Conservation (phyloP, 2,797 vertebrate genomes). For the Heterohyrax brucei region DNA sequence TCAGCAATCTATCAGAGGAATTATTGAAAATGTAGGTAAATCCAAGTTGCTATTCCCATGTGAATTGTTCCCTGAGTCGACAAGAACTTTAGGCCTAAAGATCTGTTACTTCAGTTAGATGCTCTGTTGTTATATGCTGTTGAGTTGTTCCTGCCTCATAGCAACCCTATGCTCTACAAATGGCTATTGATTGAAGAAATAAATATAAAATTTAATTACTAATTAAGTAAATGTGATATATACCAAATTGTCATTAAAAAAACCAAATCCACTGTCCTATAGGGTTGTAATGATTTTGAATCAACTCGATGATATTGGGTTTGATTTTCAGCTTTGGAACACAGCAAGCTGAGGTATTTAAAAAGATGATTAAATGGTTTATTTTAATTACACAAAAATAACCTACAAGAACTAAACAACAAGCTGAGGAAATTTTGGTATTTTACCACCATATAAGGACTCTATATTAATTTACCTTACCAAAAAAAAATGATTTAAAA, state of each 20-base stretch:
- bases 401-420: neutral
- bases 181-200: slow-evolving; percentile 26
- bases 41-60: neutral
- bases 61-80: neutral
- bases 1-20: neutral
- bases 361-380: slow-evolving; percentile 12
- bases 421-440: neutral
- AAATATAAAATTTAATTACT: neutral
- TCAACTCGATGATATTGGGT: no score
- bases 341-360: neutral
- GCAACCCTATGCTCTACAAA: neutral
- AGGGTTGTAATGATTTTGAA: no score
- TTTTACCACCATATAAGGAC: neutral
- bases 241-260: neutral
- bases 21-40: neutral
- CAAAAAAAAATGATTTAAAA: neutral
- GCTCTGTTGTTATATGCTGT: no score
- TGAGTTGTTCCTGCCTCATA: no score
- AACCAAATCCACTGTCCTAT: no score
- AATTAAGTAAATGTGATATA: neutral
- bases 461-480: neutral
- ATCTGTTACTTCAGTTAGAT: neutral
- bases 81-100: neutral
- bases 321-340: neutral
- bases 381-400: slow-evolving; percentile 32